Evolutionary conservation across 2,113 vertebrate species (phyloP).

Genomic region (Hemiprocne comata): DNA sequence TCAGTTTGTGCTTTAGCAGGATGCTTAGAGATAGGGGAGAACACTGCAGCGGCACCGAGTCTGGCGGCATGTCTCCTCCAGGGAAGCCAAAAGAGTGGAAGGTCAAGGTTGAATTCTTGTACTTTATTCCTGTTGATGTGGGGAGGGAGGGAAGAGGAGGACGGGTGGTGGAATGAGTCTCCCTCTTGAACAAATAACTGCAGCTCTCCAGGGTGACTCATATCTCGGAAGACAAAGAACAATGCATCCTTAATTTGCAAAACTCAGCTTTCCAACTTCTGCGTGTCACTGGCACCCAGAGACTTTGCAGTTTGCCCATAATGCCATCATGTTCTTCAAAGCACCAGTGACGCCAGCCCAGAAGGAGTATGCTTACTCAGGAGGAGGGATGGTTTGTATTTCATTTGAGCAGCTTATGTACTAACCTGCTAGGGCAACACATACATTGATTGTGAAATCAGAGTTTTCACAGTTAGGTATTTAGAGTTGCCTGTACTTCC

Average conservation of each 20-base stretch:
- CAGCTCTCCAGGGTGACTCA: not conserved
- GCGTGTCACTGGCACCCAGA: not conserved
- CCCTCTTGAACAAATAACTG: not conserved
- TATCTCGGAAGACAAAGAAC: not conserved
- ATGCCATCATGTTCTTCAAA: not conserved
- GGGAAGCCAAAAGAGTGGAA: not conserved
- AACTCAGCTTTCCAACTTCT: not conserved
- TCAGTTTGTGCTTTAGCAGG: not conserved
- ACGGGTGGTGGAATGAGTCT: not conserved
- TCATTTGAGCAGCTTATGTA: not conserved
- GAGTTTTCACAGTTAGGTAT: not conserved
- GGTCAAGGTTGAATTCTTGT: not conserved
- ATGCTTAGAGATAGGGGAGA: not conserved
- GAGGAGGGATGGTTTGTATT: not conserved
- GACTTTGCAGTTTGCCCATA: not conserved
- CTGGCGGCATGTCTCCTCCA: not conserved
- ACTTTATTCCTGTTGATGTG: not conserved
- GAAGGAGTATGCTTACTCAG: conserved; percentile 2
- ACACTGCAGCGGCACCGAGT: not conserved
- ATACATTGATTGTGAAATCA: not conserved
- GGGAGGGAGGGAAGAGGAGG: not conserved
- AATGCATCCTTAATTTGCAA: not conserved
- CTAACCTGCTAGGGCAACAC: conserved; percentile 27
- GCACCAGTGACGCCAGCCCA: not conserved
- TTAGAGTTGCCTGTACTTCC: not conserved